Conservation (phyloP, 2,797 vertebrate species). For the Manis crassicaudata region DNA sequence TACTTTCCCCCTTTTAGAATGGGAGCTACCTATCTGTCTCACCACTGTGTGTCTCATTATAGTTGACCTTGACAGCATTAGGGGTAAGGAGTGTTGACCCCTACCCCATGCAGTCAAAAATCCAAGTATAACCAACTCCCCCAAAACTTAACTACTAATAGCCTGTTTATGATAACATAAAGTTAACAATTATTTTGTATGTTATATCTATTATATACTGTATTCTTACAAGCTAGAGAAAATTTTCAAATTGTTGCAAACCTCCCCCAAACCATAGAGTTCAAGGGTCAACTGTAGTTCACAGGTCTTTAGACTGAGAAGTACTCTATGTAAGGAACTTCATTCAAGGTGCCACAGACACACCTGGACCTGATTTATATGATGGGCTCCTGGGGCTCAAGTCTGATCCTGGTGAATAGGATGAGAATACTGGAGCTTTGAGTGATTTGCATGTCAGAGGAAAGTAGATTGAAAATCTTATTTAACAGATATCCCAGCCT, state of each 20-base stretch:
- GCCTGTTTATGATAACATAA: too few relatives aligned
- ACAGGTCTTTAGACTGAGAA: background rate
- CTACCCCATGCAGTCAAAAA: too few relatives aligned
- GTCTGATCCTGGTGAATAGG: background rate
- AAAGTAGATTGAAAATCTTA: background rate
- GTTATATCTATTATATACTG: too few relatives aligned
- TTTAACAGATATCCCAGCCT: background rate
- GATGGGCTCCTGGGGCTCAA: background rate
- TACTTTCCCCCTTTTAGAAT: background rate
- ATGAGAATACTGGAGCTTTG: background rate
- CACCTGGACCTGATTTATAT: background rate
- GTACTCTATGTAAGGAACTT: background rate
- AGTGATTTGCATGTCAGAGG: background rate
- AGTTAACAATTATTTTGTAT: too few relatives aligned
- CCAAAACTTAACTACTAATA: too few relatives aligned
- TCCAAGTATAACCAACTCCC: too few relatives aligned
- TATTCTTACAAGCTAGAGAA: too few relatives aligned
- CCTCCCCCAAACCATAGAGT: too few relatives aligned
- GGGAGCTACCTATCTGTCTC: background rate
- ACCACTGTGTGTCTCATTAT: background rate
- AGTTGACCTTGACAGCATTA: too few relatives aligned
- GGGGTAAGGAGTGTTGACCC: too few relatives aligned
- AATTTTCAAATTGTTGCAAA: too few relatives aligned
- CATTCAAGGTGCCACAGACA: background rate
- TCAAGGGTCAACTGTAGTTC: too few relatives aligned